phyloP scores from a whole-genome alignment of 64 coral and sea anemone genomes.

The Montipora capricornis region DNA sequence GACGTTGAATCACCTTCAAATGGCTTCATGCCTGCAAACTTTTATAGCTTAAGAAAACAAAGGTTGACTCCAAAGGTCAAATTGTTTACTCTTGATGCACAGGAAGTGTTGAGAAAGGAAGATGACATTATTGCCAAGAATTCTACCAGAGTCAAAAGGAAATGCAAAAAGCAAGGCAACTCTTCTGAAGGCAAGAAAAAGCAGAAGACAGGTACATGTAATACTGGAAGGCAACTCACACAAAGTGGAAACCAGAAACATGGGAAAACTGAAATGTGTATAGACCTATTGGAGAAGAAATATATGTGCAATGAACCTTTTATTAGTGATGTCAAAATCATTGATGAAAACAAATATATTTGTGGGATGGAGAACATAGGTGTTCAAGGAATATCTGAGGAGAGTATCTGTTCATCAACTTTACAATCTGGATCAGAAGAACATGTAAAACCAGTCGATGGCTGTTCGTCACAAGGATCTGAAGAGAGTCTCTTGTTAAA shows the following conservation, averaged over 20 bases:
- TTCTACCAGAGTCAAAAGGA: neutral
- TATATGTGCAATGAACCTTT: neutral
- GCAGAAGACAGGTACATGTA: neutral
- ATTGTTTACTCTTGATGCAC: neutral
- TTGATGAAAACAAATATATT: neutral
- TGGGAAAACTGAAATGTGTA: neutral
- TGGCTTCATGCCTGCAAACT: constrained; percentile 69
- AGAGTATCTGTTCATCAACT: neutral
- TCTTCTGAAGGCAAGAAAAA: constrained; percentile 4
- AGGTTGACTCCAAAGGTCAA: constrained; percentile 18
- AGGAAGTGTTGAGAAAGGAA: constrained; percentile 7
- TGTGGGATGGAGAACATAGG: neutral
- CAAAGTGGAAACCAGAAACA: neutral
- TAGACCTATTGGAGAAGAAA: neutral
- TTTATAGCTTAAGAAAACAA: constrained; percentile 77
- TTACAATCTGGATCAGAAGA: neutral
- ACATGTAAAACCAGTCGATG: neutral
- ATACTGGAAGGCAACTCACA: neutral
- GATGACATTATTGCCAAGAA: neutral
- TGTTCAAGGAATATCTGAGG: neutral
- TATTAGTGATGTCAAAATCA: neutral
- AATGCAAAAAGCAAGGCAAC: neutral
- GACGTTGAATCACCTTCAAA: neutral
- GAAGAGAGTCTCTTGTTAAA: constrained; percentile 17
- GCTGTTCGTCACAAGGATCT: neutral